These are phyloP conservation scores for Saccopteryx bilineata DNA, from an alignment of 2,113 vertebrate genomes.

Conservation along the genomic window DNA sequence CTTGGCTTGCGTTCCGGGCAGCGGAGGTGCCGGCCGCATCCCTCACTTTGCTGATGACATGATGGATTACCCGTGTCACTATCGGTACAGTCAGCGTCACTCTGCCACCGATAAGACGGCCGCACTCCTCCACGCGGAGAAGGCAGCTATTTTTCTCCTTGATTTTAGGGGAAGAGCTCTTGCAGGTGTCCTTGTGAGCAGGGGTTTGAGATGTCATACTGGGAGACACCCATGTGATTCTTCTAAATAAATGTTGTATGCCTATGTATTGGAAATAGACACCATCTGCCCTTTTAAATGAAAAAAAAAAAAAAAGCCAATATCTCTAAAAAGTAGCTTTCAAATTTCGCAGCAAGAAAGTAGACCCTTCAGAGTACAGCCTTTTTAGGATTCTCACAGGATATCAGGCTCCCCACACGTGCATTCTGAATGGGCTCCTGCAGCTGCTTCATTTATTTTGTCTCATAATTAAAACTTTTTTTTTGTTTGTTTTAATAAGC, in stretches of 20 bases:
- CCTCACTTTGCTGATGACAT: conserved; percentile 90
- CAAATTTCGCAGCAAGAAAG: neutral
- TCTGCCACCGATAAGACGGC: conserved; percentile 89
- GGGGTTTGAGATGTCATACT: neutral
- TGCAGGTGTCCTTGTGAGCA: neutral
- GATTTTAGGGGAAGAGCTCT: conserved; percentile 60
- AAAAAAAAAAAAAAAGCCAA: too few relatives aligned
- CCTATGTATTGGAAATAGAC: neutral
- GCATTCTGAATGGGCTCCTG: rapidly evolving
- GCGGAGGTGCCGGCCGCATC: conserved; percentile 86
- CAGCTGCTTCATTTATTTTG: neutral
- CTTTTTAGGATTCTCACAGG: neutral
- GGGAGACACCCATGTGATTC: rapidly evolving
- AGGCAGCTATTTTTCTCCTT: conserved; percentile 80
- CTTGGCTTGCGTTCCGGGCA: conserved; percentile 85
- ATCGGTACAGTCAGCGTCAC: conserved; percentile 91
- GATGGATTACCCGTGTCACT: conserved; percentile 93
- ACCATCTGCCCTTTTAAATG: neutral
- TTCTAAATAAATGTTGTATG: neutral
- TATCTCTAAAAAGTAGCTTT: neutral
- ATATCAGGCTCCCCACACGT: neutral
- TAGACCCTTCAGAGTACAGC: rapidly evolving
- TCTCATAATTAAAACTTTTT: neutral
- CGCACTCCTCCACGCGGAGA: conserved; percentile 25
- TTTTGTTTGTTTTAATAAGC: too few relatives aligned